Evolutionary conservation across 2,888 invertebrate species (phyloP), one percentile per base, ranked within the genome.

Genomic region (Polymixis flavicincta): DNA sequence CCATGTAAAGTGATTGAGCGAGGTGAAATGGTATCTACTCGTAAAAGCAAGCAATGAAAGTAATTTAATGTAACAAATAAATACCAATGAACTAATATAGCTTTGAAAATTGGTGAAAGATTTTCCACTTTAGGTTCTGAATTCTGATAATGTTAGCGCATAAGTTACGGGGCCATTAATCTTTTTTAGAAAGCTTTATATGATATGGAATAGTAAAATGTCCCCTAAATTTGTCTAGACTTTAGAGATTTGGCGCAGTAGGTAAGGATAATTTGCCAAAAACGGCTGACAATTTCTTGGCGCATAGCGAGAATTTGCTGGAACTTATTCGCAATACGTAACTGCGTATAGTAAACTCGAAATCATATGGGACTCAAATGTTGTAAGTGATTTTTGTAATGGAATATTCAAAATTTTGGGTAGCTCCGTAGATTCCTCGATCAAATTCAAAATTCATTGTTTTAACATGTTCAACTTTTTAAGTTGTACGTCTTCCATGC

Each of bases 151-250:
- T 66, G 2, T 1, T n/a, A 52, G 32, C 50, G 32, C 42, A 32
- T 55, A 63, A 42, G 50, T 55, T 19, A 32, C 0, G n/a, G 9
- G 5, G 6, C 2, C n/a, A 75, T 50, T 76, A 71, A 71, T 63
- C 11, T 1, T 37, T 55, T 57, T 5, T 50, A 25, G 28, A 61
- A 54, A 70, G 63, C 63, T 71, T 25, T 63, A 14, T 63, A n/a
- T 1, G 42, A 22, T 52, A 28, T 7, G 50, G 7, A 32, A 70
- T 42, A 64, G 25, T 59, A 50, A 77, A 55, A 57, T 28, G 32
- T 57, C 52, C 50, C 73, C 32, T 52, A 66, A 78, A 52, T 45
- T 78, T 52, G 73, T 77, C 77, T 77, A 77, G 64, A 77, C 77
- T 42, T 54, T 11, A 55, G 17, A 67, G n/a, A 52, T 79, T 65